Base-by-base conservation (phyloP, 1,140 invertebrate genomes). In the Ganaspis sp. region DNA sequence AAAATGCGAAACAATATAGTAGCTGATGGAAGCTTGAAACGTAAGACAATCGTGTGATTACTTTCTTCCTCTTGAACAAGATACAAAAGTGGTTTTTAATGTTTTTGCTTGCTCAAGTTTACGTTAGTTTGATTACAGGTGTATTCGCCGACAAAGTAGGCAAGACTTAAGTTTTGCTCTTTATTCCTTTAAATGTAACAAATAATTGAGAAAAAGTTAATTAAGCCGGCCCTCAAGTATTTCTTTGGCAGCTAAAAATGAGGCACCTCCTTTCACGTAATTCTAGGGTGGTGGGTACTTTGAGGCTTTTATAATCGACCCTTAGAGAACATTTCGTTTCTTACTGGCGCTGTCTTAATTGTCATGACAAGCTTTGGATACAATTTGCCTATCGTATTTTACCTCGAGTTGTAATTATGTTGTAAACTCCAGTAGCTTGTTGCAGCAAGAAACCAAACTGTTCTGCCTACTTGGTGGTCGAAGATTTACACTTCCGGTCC, bases 51-150 rank as follows among this genome's bases (percentile, higher is more conserved):
- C 53, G 37, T 53, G 71, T 40, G 69, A 77, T 77, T 79, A 77
- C 76, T 80, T 83, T 84, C 54, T 81, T 80, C 42, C 70, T 69
- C 37, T n/a, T 11, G 71, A 40, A 70, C 40, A 75, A 72, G 58
- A 15, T 64, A 2, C 58, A 64, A 29, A 64, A 29, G 54, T 23
- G 53, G 19, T 21, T 64, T 37, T 70, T n/a, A 23, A 12, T 26
- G 53, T 82, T 82, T 82, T 80, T 80, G 75, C 76, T 73, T 80
- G 74, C 53, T 76, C 71, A 76, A 80, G 69, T 86, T 87, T 83
- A 84, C 79, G 79, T 77, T 76, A 81, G 69, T 82, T 81, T 82
- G 81, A 89, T 84, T 87, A 83, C 71, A 86, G 79, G 83, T 81
- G 70, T 72, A 71, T 42, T 53, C 40, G 77, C 77, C 77, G 79